Evolutionary conservation across 2,113 vertebrate genomes (phyloP).

Genomic region (Cnemophilus loriae): DNA sequence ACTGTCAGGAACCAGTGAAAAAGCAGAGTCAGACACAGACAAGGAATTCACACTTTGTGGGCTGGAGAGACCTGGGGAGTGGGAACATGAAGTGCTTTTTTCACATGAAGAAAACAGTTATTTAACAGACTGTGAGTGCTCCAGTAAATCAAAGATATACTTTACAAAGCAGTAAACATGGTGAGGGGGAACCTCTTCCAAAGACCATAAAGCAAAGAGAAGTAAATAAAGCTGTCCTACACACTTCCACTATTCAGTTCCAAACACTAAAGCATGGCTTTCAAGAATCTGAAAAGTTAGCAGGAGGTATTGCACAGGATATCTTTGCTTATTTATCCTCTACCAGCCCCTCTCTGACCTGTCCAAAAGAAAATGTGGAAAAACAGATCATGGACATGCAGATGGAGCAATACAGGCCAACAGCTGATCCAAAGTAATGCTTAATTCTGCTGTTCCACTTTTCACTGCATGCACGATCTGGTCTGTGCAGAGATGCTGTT

Average conservation of each 20-base stretch:
- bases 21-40: neutral
- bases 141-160: neutral
- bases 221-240: neutral
- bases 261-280: neutral
- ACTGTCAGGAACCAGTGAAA: neutral
- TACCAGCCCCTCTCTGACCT: neutral
- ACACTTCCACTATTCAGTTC: neutral
- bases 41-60: neutral
- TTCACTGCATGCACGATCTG: neutral
- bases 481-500: neutral
- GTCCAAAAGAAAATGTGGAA: neutral
- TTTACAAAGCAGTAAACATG: neutral
- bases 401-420: neutral
- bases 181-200: neutral
- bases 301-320: neutral
- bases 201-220: neutral
- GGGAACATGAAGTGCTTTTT: neutral
- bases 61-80: neutral
- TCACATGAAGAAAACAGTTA: neutral
- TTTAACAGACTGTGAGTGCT: neutral
- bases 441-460: neutral
- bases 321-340: neutral
- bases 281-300: neutral
- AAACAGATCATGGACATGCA: neutral
- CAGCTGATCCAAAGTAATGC: neutral